Evolutionary conservation across 2,888 invertebrate species (phyloP).

Genomic region (Drosophila mercatorum): DNA sequence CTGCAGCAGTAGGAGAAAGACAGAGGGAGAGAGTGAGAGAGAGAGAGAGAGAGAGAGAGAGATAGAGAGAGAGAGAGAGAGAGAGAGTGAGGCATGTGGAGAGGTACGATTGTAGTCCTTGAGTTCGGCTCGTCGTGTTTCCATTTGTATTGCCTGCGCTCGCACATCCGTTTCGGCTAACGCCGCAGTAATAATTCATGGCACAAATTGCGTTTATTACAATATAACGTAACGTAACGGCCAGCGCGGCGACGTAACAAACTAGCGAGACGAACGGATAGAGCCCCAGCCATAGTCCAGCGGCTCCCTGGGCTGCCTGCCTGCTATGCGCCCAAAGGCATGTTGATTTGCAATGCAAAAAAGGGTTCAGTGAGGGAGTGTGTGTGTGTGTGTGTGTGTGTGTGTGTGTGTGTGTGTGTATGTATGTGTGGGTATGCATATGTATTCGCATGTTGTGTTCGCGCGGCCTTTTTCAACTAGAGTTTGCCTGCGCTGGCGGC

Average conservation of each 20-base stretch:
- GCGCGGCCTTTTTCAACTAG: conserved; percentile 12
- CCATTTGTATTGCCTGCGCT: conserved; percentile 51
- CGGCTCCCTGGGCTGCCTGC: too few species aligned
- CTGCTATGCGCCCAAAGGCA: conserved; percentile 28
- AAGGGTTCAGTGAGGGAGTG: conserved; percentile 29
- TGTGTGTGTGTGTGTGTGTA: conserved; percentile 9
- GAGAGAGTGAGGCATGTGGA: neutral
- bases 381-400: conserved; percentile 11
- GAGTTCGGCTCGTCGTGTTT: conserved; percentile 32
- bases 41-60: neutral
- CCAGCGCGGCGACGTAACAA: conserved; percentile 19
- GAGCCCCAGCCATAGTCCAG: conserved; percentile 6
- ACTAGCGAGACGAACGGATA: conserved; percentile 13
- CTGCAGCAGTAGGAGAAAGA: neutral
- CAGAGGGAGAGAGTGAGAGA: neutral
- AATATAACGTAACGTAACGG: conserved; percentile 59
- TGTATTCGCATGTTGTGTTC: neutral
- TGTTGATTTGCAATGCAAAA: conserved; percentile 66
- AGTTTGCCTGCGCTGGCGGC: conserved; percentile 25
- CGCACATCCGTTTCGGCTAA: conserved; percentile 65
- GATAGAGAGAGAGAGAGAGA: neutral
- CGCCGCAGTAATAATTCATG: conserved; percentile 81
- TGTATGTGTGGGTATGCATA: conserved; percentile 7
- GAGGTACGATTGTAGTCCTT: conserved; percentile 15
- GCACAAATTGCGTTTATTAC: conserved; percentile 81